phyloP scores from a whole-genome alignment of 2,888 invertebrate genomes.

The Pterostichus madidus region DNA sequence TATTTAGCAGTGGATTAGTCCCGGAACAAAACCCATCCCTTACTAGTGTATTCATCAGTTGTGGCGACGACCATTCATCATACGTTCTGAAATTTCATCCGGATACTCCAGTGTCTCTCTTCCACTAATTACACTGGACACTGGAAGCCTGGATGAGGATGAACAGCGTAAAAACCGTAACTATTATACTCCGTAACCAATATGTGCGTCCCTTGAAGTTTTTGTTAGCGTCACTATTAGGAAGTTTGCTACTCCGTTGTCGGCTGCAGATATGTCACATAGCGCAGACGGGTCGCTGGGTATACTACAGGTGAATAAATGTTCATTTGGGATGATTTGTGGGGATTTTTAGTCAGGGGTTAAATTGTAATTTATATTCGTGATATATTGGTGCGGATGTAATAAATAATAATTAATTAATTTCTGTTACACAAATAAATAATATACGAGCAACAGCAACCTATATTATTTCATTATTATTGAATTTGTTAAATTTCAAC shows the following conservation, averaged over 20 bases:
- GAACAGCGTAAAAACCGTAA: slow-evolving; percentile 41
- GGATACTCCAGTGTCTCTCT: slow-evolving; percentile 13
- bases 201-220: slow-evolving; percentile 35
- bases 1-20: slow-evolving; percentile 63
- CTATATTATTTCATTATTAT: too few relatives aligned
- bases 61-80: slow-evolving; percentile 54
- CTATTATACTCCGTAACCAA: slow-evolving; percentile 62
- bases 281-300: not conserved
- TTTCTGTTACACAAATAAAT: too few relatives aligned
- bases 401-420: too few relatives aligned
- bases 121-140: slow-evolving; percentile 51
- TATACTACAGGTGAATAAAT: not conserved
- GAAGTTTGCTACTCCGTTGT: not conserved
- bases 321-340: too few relatives aligned
- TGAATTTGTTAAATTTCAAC: too few relatives aligned
- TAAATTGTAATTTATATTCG: too few relatives aligned
- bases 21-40: slow-evolving; percentile 54
- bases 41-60: slow-evolving; percentile 43
- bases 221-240: slow-evolving; percentile 21
- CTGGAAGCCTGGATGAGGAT: not conserved
- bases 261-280: slow-evolving; percentile 1
- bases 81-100: slow-evolving; percentile 51
- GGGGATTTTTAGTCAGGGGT: too few relatives aligned
- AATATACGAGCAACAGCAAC: too few relatives aligned
- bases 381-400: too few relatives aligned